Base-by-base conservation (phyloP, 2,888 invertebrate genomes). In the Charanyca ferruginea region DNA sequence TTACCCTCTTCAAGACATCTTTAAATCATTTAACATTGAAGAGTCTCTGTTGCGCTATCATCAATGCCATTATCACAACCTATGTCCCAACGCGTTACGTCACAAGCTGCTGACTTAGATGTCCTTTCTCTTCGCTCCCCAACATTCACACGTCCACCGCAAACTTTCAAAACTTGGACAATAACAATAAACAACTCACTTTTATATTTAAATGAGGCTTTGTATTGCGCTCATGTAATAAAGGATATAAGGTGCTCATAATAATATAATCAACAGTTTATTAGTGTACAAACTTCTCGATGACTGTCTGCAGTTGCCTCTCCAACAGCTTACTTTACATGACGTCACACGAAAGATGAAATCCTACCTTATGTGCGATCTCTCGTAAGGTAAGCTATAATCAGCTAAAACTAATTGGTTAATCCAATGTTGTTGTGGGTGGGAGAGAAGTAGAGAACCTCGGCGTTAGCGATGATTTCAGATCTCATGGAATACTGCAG, bases 21-120 rank as follows among this genome's bases (percentile, higher is more conserved):
- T 49, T 41, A 41, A 32, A 44, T 9, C 9, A 32, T 35, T 54
- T 62, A 72, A 62, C 77, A 76, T 55, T 72, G 77, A 41, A 18
- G 28, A 16, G n/a, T 13, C 16, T 23, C 11, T 57, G 9, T 59
- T 54, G 57, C 66, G 70, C 51, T 47, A 28, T 44, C 23, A 63
- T 58, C 72, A 75, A 66, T 76, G 77, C 77, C 77, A 75, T 45
- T 76, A 76, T 48, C 72, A 76, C 66, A 76, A 32, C n/a, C 8
- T 9, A 41, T 74, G 61, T 59, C 42, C 20, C 54, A 23, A 42
- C n/a, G 6, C 44, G 20, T 55, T 55, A 28, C 53, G 23, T 66
- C 49, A 44, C 49, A 22, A 32, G 32, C 38, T 32, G 13, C 2
- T 18, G 22, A 52, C 58, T 72, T 75, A 75, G 66, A 55, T 44